Base-by-base conservation (phyloP, 2,797 vertebrate species). In the Ispidina lecontei region DNA sequence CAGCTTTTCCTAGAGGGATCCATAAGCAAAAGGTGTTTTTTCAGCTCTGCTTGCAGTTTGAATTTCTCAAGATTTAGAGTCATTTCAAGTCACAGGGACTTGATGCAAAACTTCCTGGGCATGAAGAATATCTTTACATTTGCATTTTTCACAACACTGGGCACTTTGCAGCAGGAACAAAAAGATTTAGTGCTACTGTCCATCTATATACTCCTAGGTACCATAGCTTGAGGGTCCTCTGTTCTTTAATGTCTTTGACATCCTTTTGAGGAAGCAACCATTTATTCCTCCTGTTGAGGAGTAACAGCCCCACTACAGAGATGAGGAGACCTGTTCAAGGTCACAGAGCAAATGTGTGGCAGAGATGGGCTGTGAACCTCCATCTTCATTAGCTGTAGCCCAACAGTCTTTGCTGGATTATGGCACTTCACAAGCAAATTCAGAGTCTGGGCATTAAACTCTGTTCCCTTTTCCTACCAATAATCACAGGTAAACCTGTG, bases 111-210 rank as follows among this genome's bases (percentile, higher is more conserved):
- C 9, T 84, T 86, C n/a, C 77, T 70, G 64, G 62, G 39, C 80
- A 73, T 22, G 28, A 29, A 59, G 10, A 29, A 8, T 25, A 15
- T 56, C 47, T 84, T 92, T 80, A 26, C 52, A 94, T 86, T 88
- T 78, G 52, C 63, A 63, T 91, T 86, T 92, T 92, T 86, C 85
- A 86, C 64, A 90, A 74, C 67, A 52, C 9, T 59, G 67, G 78
- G 65, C 80, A 76, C 60, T 86, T 73, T 52, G 63, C 60, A 87
- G 56, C 60, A 76, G 37, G 64, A 94, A 73, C 54, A 68, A 81
- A 76, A 90, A 60, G 41, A 64, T 25, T 41, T n/a, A 90, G 54
- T 46, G 11, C n/a, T 74, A 2, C 88, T 87, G 49, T 33, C 77
- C 63, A 51, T 69, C 75, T 74, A n/a, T 71, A 1, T 23, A 54